These are phyloP conservation scores for Aculops lycopersici DNA, from an alignment of 1,140 invertebrate genomes.

Conservation along the genomic window DNA sequence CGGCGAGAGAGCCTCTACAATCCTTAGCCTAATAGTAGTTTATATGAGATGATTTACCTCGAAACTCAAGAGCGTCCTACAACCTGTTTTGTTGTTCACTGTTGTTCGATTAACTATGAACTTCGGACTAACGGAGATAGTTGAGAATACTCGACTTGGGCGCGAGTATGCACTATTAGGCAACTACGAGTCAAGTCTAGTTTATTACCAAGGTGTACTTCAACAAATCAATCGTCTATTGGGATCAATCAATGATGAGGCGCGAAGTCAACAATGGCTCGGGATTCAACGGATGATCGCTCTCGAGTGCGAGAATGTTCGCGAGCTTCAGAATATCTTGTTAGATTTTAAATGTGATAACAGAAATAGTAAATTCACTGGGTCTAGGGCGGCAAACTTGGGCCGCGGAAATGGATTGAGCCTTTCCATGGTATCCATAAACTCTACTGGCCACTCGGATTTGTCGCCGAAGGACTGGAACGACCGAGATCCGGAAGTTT, in stretches of 20 bases:
- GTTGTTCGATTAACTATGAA: too few species aligned
- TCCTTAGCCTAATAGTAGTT: too few species aligned
- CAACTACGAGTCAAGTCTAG: slow-evolving; percentile 69
- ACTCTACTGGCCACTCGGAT: neutral
- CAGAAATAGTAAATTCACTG: slow-evolving; percentile 17
- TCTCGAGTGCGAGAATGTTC: slow-evolving; percentile 61
- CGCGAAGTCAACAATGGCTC: slow-evolving; percentile 50
- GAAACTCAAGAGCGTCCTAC: too few species aligned
- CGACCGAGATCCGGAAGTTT: slow-evolving; percentile 26
- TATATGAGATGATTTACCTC: too few species aligned
- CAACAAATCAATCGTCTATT: slow-evolving; percentile 59
- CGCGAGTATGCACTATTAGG: slow-evolving; percentile 72
- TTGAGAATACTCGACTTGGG: slow-evolving; percentile 62
- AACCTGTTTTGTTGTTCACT: too few species aligned
- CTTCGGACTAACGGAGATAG: slow-evolving; percentile 50
- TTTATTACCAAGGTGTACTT: slow-evolving; percentile 74
- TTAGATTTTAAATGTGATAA: slow-evolving; percentile 26
- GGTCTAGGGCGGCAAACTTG: slow-evolving; percentile 5
- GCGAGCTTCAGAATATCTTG: slow-evolving; percentile 36
- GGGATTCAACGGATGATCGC: slow-evolving; percentile 61
- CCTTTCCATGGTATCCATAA: neutral
- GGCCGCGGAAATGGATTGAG: neutral
- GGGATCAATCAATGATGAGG: slow-evolving; percentile 37
- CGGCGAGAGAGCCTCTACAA: too few species aligned
- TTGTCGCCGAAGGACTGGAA: too few species aligned